Conservation (phyloP, 2,888 invertebrate species). For the Agonopterix arenella region DNA sequence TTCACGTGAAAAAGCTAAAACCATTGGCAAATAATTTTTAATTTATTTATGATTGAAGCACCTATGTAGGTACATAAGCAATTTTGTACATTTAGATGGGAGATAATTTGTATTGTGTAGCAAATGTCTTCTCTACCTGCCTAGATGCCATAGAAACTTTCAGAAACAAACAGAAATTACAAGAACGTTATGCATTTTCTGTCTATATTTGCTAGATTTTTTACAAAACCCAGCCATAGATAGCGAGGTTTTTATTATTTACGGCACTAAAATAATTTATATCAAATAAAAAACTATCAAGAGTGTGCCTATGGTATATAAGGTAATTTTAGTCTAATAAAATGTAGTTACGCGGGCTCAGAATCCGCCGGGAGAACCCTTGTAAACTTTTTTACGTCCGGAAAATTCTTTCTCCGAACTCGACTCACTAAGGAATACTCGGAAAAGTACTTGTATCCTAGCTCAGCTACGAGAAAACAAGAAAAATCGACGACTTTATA, state of each 20-base stretch:
- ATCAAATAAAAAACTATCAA: too few species aligned
- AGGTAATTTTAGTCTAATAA: constrained; percentile 35
- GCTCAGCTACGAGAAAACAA: not conserved
- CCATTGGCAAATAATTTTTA: too few species aligned
- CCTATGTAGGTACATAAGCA: too few species aligned
- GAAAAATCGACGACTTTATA: not conserved
- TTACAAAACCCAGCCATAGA: too few species aligned
- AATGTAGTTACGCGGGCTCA: constrained; percentile 29
- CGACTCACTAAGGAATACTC: not conserved
- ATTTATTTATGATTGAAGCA: too few species aligned
- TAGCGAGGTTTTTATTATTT: too few species aligned
- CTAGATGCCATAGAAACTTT: constrained; percentile 20
- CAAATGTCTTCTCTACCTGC: constrained; percentile 8
- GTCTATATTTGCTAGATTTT: too few species aligned
- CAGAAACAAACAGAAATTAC: constrained; percentile 30
- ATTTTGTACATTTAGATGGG: too few species aligned
- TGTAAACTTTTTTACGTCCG: constrained; percentile 48
- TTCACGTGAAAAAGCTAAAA: too few species aligned
- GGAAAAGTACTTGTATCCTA: not conserved
- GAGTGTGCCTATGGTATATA: constrained; percentile 3
- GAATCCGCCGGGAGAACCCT: constrained; percentile 40
- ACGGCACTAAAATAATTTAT: too few species aligned
- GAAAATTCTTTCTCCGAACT: constrained; percentile 11
- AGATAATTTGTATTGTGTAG: too few species aligned
- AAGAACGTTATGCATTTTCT: not conserved